Conservation (phyloP, 2,797 vertebrate genomes). For the Myotis planiceps region DNA sequence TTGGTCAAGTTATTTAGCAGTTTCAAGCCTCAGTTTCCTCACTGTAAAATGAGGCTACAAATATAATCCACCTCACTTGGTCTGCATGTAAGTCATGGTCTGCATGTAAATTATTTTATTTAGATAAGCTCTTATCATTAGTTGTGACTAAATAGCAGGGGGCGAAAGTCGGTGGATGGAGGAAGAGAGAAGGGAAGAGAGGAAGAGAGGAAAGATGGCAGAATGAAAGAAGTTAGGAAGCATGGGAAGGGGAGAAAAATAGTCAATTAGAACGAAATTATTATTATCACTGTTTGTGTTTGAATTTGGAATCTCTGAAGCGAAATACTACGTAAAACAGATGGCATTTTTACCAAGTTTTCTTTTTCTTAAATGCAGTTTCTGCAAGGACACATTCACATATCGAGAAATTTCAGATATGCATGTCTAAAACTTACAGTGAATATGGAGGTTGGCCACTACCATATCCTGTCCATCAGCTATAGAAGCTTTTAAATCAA, state of each 20-base stretch:
- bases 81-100: not conserved
- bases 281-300: not conserved
- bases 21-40: not conserved
- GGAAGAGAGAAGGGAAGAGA: not conserved
- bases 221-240: not conserved
- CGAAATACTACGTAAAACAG: not conserved
- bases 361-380: conserved; percentile 32
- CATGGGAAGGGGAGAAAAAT: not conserved
- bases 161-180: not conserved
- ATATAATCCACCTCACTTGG: not conserved
- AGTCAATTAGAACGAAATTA: no score
- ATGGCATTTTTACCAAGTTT: not conserved
- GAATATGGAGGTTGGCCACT: not conserved
- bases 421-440: not conserved
- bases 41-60: not conserved
- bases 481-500: conserved; percentile 62
- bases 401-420: not conserved
- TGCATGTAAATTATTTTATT: not conserved
- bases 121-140: not conserved
- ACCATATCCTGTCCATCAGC: not conserved
- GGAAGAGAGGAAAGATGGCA: not conserved
- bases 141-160: not conserved
- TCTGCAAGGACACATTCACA: not conserved
- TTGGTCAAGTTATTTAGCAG: not conserved
- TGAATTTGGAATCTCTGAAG: conserved; percentile 2